phyloP scores from a whole-genome alignment of 2,888 invertebrate species.

The Campoletis raptor region DNA sequence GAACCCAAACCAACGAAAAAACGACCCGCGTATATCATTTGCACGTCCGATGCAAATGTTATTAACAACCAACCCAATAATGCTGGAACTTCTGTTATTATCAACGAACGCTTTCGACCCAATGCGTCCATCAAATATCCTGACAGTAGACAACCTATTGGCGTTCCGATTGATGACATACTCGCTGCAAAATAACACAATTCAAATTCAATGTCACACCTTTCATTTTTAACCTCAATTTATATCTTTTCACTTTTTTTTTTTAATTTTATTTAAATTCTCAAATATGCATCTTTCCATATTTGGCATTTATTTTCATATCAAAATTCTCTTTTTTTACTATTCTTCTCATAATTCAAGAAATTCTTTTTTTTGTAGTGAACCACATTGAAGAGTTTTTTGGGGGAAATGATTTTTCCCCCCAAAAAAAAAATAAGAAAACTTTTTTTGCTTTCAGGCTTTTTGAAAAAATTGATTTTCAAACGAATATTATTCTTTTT shows the following conservation, averaged over 20 bases:
- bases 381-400: too few species aligned
- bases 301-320: background rate
- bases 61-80: constrained; percentile 90
- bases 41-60: constrained; percentile 87
- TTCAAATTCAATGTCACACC: background rate
- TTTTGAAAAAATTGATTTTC: background rate
- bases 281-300: background rate
- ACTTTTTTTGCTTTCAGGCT: background rate
- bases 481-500: background rate
- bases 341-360: too few species aligned
- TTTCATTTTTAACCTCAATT: background rate
- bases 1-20: constrained; percentile 89
- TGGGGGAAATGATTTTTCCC: too few species aligned
- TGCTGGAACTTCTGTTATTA: constrained; percentile 89
- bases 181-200: constrained; percentile 86
- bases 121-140: constrained; percentile 90
- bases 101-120: constrained; percentile 88
- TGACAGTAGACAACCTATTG: constrained; percentile 89
- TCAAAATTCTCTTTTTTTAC: background rate
- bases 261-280: background rate
- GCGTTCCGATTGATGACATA: constrained; percentile 88
- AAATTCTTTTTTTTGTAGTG: too few species aligned
- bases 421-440: too few species aligned
- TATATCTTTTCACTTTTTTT: too few species aligned
- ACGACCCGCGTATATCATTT: constrained; percentile 89